These are phyloP conservation scores for Suricata suricatta DNA, from an alignment of 2,113 vertebrate species.

Conservation along the genomic window DNA sequence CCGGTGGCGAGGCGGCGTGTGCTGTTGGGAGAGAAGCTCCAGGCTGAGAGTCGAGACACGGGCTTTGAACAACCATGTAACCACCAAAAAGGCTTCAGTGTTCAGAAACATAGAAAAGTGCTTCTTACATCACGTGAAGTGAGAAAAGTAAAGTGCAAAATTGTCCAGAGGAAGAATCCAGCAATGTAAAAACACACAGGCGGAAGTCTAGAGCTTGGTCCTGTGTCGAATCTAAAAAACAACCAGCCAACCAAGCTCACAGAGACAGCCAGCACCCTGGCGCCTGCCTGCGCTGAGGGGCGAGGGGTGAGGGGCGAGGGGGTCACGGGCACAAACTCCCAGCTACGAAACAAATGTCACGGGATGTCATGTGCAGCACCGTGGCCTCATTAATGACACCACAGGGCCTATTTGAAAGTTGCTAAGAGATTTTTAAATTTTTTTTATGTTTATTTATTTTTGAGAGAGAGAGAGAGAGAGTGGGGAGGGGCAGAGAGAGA, in stretches of 20 bases:
- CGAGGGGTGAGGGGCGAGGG: neutral
- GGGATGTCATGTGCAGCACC: neutral
- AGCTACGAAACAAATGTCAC: neutral
- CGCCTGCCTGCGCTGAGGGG: neutral
- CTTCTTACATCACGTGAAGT: neutral
- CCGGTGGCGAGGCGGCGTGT: fast-evolving
- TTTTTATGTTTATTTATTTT: too few species aligned
- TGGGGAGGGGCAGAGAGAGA: too few species aligned
- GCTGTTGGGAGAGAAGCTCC: neutral
- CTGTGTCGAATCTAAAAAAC: neutral
- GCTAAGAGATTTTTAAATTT: neutral
- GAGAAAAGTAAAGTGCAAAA: neutral
- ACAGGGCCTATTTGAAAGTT: neutral
- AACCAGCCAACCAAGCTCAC: neutral
- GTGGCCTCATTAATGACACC: neutral
- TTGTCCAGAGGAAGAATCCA: neutral
- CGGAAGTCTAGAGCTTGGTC: neutral
- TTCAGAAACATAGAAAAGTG: neutral
- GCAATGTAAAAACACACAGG: neutral
- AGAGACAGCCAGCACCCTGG: neutral
- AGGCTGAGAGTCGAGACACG: neutral
- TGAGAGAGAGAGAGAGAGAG: too few species aligned
- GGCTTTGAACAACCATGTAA: neutral
- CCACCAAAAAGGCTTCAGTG: neutral
- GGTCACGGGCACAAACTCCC: neutral